Evolutionary conservation across 35 echinoderm and acorn worm genomes (phyloP), one percentile per base, ranked within the genome.

Genomic region (Acanthaster planci): DNA sequence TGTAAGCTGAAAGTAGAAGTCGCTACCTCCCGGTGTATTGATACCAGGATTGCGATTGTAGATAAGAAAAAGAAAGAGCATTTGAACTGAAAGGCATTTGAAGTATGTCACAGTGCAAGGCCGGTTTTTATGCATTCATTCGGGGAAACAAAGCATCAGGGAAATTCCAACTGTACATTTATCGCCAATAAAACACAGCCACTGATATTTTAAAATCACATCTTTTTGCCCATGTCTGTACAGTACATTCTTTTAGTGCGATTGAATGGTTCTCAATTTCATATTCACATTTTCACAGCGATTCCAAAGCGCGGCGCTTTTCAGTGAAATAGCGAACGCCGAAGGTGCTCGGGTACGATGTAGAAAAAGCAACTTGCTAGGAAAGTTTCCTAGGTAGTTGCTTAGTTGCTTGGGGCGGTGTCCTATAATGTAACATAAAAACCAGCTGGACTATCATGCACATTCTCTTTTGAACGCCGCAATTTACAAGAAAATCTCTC

Each of bases 111-210:
- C 5, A n/a, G 56, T n/a, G 56, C 27, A 7, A 21, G 18, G 30
- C 29, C 23, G 30, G 30, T 26, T 72, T 26, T 34, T 30, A 31
- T 14, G 23, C 8, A 14, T 72, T 72, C 26, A 21, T 72, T 31
- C 10, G 10, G 64, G 30, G 34, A 72, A 26, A 31, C 23, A 34
- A 31, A 72, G 34, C 34, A 31, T 72, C 64, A 72, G 64, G 32
- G 22, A 72, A 31, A 72, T 72, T 21, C 23, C 64, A 29, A 26
- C 34, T 72, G 56, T 72, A 72, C 30, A 72, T 72, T 72, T 72
- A 26, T 72, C 64, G 22, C 10, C 34, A 72, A 72, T 72, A 72
- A 72, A 72, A 72, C 30, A 27, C 22, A 72, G 64, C 30, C 64
- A 72, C 21, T 26, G 64, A 72, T 31, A 72, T 29, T 60, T 31